Conservation (phyloP, 2,113 vertebrate genomes). For the Dicerorhinus sumatrensis region DNA sequence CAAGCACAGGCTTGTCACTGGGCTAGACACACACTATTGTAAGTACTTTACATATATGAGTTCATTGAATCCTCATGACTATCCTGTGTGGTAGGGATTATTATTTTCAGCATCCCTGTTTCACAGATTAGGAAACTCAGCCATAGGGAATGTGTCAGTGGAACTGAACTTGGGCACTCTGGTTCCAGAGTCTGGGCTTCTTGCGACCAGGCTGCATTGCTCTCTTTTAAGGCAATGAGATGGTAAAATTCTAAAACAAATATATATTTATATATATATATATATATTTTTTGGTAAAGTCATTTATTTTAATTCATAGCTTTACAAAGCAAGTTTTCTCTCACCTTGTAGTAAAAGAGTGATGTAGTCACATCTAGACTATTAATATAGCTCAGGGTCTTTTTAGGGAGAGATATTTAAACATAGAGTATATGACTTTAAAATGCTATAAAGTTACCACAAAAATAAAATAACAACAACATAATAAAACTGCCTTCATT, state of each 20-base stretch:
- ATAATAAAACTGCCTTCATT: background rate
- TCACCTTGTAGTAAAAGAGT: background rate
- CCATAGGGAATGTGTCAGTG: too few relatives aligned
- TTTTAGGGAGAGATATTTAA: constrained; percentile 31
- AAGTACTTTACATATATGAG: background rate
- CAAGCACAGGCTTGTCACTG: background rate
- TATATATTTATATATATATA: background rate
- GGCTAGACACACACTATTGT: background rate
- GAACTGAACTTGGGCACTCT: background rate
- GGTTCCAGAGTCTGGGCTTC: background rate
- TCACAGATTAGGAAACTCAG: background rate
- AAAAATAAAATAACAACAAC: constrained; percentile 26
- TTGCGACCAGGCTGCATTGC: background rate
- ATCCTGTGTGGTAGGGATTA: fast-evolving
- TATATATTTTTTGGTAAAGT: background rate
- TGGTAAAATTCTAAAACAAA: background rate
- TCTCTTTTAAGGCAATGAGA: background rate
- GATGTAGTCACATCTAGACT: background rate
- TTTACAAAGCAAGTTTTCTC: constrained; percentile 49
- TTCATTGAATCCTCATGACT: background rate
- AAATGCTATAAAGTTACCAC: constrained; percentile 59
- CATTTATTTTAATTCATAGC: constrained; percentile 48
- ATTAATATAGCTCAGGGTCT: background rate
- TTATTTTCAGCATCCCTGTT: background rate
- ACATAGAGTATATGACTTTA: background rate